phyloP scores from a whole-genome alignment of 2,888 invertebrate species.

The Agonopterix subpropinquella region DNA sequence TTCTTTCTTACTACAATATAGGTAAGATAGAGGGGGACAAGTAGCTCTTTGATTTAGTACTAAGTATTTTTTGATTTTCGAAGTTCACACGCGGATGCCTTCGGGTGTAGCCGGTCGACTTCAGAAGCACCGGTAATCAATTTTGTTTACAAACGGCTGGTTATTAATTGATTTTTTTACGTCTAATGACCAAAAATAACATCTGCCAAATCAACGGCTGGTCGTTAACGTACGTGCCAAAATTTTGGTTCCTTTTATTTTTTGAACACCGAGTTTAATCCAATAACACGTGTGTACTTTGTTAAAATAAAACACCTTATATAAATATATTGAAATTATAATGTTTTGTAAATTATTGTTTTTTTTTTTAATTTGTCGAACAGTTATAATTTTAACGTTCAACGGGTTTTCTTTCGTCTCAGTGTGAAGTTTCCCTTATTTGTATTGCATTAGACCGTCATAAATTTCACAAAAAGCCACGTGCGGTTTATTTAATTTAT shows the following conservation, averaged over 20 bases:
- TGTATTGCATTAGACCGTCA: conserved; percentile 39
- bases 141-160: conserved; percentile 68
- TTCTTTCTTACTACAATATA: conserved; percentile 20
- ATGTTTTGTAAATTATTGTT: too few relatives aligned
- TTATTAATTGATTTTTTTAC: conserved; percentile 67
- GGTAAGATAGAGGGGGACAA: conserved; percentile 32
- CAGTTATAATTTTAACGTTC: too few relatives aligned
- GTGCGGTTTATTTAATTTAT: conserved; percentile 52
- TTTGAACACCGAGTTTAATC: conserved; percentile 14
- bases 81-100: conserved; percentile 57
- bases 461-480: conserved; percentile 57
- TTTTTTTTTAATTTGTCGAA: too few relatives aligned
- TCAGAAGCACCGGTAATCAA: conserved; percentile 70
- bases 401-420: too few relatives aligned
- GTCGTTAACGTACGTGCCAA: conserved; percentile 66
- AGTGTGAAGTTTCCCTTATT: conserved; percentile 38
- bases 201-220: conserved; percentile 60
- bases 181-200: conserved; percentile 67
- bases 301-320: too few relatives aligned
- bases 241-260: conserved; percentile 24
- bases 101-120: conserved; percentile 52
- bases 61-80: conserved; percentile 55
- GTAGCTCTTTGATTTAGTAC: conserved; percentile 45
- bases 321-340: too few relatives aligned
- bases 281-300: too few relatives aligned